These are phyloP conservation scores for Chloropsis cyanopogon DNA, from an alignment of 2,113 vertebrate species.

Conservation along the genomic window DNA sequence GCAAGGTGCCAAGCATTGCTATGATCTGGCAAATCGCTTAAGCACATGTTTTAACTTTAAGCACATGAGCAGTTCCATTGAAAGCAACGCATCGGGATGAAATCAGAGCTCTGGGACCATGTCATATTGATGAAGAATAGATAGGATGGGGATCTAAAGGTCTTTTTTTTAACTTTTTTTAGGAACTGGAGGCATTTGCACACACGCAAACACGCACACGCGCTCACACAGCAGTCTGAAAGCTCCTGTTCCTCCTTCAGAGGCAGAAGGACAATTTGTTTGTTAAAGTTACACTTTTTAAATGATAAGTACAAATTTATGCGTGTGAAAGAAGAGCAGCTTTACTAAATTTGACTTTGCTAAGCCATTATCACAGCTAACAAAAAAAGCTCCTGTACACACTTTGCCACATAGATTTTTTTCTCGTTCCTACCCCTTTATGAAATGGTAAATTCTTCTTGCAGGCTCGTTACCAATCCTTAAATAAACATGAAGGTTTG, in stretches of 20 bases:
- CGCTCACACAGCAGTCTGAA: background rate
- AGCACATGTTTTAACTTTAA: constrained; percentile 68
- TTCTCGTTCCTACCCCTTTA: background rate
- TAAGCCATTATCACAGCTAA: background rate
- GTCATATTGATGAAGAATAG: constrained; percentile 55
- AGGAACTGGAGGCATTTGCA: background rate
- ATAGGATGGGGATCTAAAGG: constrained; percentile 37
- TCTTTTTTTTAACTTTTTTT: background rate
- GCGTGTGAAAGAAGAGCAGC: background rate
- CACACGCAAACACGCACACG: rapidly evolving
- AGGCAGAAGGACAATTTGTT: background rate
- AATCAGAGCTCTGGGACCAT: constrained; percentile 56
- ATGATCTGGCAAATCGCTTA: constrained; percentile 62
- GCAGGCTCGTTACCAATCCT: constrained; percentile 19
- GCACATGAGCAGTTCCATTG: constrained; percentile 60
- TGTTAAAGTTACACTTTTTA: background rate
- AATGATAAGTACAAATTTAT: background rate
- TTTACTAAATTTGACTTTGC: background rate
- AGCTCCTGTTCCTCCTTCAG: background rate
- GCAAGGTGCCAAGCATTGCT: constrained; percentile 65
- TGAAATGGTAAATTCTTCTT: constrained; percentile 36
- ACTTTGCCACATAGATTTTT: background rate
- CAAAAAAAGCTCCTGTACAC: background rate
- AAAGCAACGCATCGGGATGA: constrained; percentile 21
- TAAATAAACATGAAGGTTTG: constrained; percentile 58